These are phyloP conservation scores for Centropristis striata DNA, from an alignment of 2,113 vertebrate species.

Conservation along the genomic window DNA sequence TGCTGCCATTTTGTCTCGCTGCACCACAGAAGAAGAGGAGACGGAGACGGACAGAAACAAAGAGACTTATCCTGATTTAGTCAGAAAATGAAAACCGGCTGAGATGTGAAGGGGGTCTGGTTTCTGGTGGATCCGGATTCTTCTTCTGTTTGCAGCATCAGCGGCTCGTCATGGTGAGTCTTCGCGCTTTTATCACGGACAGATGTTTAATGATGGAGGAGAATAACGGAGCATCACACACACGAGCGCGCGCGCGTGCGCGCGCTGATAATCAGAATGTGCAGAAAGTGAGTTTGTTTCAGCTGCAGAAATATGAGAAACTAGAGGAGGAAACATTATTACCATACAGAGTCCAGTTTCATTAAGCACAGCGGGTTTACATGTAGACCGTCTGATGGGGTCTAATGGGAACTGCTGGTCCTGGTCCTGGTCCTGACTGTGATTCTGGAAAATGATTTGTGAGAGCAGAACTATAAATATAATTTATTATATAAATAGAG, in stretches of 20 bases:
- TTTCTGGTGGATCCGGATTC: background rate
- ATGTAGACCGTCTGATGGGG: too few relatives aligned
- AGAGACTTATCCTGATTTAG: slow-evolving; percentile 37
- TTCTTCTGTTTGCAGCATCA: background rate
- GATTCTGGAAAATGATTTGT: too few relatives aligned
- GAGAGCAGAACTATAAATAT: too few relatives aligned
- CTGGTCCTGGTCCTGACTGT: too few relatives aligned
- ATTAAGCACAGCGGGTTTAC: too few relatives aligned
- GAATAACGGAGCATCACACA: slow-evolving; percentile 16
- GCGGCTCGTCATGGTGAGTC: slow-evolving; percentile 61
- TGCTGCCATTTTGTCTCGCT: background rate
- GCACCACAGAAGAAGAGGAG: slow-evolving; percentile 41
- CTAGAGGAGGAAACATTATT: too few relatives aligned
- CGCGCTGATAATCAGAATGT: background rate
- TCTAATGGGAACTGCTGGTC: too few relatives aligned
- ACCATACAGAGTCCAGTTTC: too few relatives aligned
- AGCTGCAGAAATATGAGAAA: too few relatives aligned
- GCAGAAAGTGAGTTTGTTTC: slow-evolving; percentile 2
- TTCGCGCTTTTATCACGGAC: background rate
- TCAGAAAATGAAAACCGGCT: background rate
- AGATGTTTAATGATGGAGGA: slow-evolving; percentile 22
- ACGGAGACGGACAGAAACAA: slow-evolving; percentile 44
- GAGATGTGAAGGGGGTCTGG: background rate
- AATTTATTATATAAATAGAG: too few relatives aligned
- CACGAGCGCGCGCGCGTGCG: background rate